Conservation (phyloP, 2,113 vertebrate species). For the Pongo pygmaeus region DNA sequence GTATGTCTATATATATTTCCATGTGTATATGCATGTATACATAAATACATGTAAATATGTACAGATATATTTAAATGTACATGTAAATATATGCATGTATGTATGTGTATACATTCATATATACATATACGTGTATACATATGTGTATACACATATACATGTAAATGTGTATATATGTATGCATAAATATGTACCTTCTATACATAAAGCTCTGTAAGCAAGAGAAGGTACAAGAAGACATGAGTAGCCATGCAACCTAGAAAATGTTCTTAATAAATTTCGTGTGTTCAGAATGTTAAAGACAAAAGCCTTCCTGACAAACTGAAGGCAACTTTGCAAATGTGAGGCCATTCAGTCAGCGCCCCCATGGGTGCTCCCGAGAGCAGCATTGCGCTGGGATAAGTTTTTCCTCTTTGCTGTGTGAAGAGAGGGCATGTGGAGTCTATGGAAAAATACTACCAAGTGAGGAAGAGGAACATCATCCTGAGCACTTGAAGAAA, state of each 20-base stretch:
- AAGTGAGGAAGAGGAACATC: not conserved
- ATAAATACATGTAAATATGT: too few species aligned
- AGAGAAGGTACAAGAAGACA: not conserved
- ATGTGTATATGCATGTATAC: too few species aligned
- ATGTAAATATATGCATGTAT: too few species aligned
- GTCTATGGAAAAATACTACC: fast-evolving
- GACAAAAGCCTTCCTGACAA: not conserved
- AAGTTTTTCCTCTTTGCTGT: not conserved
- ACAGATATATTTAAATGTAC: too few species aligned
- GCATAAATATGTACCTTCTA: not conserved
- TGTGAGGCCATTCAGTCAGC: not conserved
- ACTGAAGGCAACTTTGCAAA: fast-evolving
- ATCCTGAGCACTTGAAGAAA: not conserved
- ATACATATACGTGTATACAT: too few species aligned
- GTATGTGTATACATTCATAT: too few species aligned
- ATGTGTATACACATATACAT: too few species aligned
- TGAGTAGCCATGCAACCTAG: not conserved
- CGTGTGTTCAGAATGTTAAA: not conserved
- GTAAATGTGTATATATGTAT: fast-evolving
- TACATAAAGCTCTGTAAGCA: not conserved
- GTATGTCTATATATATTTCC: too few species aligned
- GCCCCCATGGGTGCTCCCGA: fast-evolving
- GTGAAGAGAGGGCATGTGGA: not conserved
- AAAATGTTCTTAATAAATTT: not conserved
- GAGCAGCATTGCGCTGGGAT: fast-evolving